Evolutionary conservation across 2,113 vertebrate genomes (phyloP), one percentile per base, ranked within the genome.

Genomic region (Tetraodon nigroviridis): DNA sequence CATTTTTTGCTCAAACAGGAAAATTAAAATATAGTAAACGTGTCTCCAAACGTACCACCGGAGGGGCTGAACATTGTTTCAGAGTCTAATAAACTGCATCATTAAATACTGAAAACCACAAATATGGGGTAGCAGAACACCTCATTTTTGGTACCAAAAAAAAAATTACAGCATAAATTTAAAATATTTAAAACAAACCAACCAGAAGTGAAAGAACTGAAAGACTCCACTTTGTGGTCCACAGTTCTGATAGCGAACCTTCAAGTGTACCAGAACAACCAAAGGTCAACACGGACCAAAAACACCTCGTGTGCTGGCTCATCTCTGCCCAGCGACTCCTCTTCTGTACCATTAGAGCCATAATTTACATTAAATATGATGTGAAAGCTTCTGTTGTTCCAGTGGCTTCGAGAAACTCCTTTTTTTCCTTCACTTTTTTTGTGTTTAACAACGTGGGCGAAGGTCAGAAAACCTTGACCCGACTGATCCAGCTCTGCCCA

Each of bases 351-450:
- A 27, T 44, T 51, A 48, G 45, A 62, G 56, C 58, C 55, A 45
- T 60, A 24, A 70, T 72, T 64, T 77, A 84, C 62, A 80, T 84
- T 79, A 78, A 84, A 85, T 83, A 70, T 44, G 64, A 27, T 17
- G 44, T 45, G 47, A 49, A 20, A 20, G 47, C 44, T 0, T 17
- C 44, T n/a, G 15, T 46, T n/a, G 6, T 46, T 46, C 44, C 44
- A 46, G 14, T 16, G n/a, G 15, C 44, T 46, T n/a, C 15, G n/a
- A 17, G 44, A 37, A 37, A 37, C 15, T 17, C 44, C n/a, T n/a
- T 46, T n/a, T 17, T 17, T 13, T n/a, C 14, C 47, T 20, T 12
- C 18, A 19, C 47, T 20, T 51, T 11, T 13, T 20, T 14, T 21
- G 49, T 14, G 32, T 12, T 37, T 2, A 27, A 27, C 5, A 27